These are phyloP conservation scores for Hylaeus anthracinus DNA, from an alignment of 1,140 invertebrate species.

Conservation along the genomic window DNA sequence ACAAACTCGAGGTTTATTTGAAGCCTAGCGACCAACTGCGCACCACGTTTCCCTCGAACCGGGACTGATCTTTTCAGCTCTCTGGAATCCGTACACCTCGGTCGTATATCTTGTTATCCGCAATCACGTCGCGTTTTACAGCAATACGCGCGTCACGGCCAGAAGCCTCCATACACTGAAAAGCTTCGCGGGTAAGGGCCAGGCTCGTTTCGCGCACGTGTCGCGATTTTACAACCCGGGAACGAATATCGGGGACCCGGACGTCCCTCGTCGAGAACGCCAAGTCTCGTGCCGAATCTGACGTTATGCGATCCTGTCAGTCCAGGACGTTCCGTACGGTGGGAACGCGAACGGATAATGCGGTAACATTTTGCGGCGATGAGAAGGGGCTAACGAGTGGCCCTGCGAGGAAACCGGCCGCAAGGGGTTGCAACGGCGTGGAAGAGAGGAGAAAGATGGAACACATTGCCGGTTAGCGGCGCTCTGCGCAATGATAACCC, in stretches of 20 bases:
- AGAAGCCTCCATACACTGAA: background rate
- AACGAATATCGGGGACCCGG: background rate
- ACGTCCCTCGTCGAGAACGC: constrained; percentile 29
- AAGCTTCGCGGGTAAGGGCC: background rate
- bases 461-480: constrained; percentile 36
- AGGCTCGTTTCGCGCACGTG: constrained; percentile 37
- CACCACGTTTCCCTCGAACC: too few relatives aligned
- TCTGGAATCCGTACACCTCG: too few relatives aligned
- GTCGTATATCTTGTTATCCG: background rate
- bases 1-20: too few relatives aligned
- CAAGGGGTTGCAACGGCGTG: constrained; percentile 7
- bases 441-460: constrained; percentile 36
- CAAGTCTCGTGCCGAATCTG: constrained; percentile 41
- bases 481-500: constrained; percentile 60
- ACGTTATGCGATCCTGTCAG: constrained; percentile 9
- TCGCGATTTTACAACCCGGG: background rate
- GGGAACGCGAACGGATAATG: constrained; percentile 58
- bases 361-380: constrained; percentile 64
- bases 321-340: background rate
- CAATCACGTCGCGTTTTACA: background rate
- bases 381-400: constrained; percentile 65
- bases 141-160: too few relatives aligned
- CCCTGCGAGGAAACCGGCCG: background rate
- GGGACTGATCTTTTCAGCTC: too few relatives aligned
- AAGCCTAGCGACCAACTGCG: too few relatives aligned